Conservation (phyloP, 1,140 invertebrate genomes). For the Drosophila lacteicornis region DNA sequence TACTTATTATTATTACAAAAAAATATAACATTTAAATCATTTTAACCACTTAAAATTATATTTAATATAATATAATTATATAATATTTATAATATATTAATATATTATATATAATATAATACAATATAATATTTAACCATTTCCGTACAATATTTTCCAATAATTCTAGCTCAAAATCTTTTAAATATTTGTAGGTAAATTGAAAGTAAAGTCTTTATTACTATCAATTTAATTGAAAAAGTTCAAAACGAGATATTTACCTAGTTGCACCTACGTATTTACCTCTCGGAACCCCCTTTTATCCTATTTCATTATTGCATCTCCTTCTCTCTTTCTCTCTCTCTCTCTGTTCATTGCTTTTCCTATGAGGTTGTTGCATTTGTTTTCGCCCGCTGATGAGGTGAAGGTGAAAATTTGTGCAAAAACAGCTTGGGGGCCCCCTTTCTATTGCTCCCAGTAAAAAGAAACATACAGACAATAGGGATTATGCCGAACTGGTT, state of each 20-base stretch:
- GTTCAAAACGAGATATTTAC: not conserved
- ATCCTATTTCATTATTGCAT: slow-evolving; percentile 33
- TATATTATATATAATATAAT: too few relatives aligned
- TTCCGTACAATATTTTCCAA: too few relatives aligned
- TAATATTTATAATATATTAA: too few relatives aligned
- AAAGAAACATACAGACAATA: slow-evolving; percentile 47
- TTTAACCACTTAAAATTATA: too few relatives aligned
- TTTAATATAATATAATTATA: too few relatives aligned
- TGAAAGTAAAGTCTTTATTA: not conserved
- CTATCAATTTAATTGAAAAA: not conserved
- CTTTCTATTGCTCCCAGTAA: slow-evolving; percentile 22
- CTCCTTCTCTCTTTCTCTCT: slow-evolving; percentile 19
- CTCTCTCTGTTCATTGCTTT: slow-evolving; percentile 8
- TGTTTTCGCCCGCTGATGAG: slow-evolving; percentile 54
- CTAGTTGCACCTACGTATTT: slow-evolving; percentile 8
- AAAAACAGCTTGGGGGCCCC: slow-evolving; percentile 47
- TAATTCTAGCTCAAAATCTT: not conserved
- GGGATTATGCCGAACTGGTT: slow-evolving; percentile 48
- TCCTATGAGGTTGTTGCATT: slow-evolving; percentile 38
- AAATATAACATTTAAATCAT: too few relatives aligned
- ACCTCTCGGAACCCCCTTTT: slow-evolving; percentile 6
- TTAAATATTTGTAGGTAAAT: too few relatives aligned
- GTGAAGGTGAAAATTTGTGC: slow-evolving; percentile 77
- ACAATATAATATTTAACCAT: too few relatives aligned
- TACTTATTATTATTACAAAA: too few relatives aligned